Conservation (phyloP, 2,888 invertebrate species). For the Zhuqinia jingwanae region DNA sequence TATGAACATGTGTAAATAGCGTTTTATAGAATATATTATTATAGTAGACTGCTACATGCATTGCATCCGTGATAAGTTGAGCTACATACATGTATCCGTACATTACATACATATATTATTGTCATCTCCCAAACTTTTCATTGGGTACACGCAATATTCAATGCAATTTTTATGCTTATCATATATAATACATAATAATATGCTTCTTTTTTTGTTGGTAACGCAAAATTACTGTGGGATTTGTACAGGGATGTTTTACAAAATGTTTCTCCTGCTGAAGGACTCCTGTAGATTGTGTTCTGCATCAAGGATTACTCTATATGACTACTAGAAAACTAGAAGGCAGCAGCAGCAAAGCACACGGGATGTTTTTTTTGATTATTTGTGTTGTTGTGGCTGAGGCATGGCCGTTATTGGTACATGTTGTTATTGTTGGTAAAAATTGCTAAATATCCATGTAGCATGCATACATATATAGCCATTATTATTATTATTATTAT, state of each 20-base stretch:
- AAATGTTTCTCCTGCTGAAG: not conserved
- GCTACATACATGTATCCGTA: too few relatives aligned
- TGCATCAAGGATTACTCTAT: slow-evolving; percentile 38
- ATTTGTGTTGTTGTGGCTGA: not conserved
- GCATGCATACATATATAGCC: slow-evolving; percentile 13
- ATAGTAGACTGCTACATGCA: not conserved
- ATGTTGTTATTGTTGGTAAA: slow-evolving; percentile 41
- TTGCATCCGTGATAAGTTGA: slow-evolving; percentile 15
- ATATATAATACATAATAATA: too few relatives aligned
- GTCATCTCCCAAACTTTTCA: slow-evolving; percentile 17
- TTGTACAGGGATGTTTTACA: slow-evolving; percentile 59
- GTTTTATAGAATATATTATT: not conserved
- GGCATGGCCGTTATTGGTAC: slow-evolving; percentile 55
- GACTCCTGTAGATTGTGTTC: slow-evolving; percentile 43
- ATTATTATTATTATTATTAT: too few relatives aligned
- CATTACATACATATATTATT: too few relatives aligned
- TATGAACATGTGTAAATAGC: too few relatives aligned
- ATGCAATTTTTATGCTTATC: too few relatives aligned
- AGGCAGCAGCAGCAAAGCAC: too few relatives aligned
- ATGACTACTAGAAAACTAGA: not conserved
- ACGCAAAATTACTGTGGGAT: slow-evolving; percentile 40
- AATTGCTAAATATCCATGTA: slow-evolving; percentile 54
- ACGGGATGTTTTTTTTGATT: slow-evolving; percentile 16
- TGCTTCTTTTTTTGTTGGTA: not conserved
- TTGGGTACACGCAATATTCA: not conserved